These are phyloP conservation scores for Pristis pectinata DNA, from an alignment of 2,797 vertebrate species.

Conservation along the genomic window DNA sequence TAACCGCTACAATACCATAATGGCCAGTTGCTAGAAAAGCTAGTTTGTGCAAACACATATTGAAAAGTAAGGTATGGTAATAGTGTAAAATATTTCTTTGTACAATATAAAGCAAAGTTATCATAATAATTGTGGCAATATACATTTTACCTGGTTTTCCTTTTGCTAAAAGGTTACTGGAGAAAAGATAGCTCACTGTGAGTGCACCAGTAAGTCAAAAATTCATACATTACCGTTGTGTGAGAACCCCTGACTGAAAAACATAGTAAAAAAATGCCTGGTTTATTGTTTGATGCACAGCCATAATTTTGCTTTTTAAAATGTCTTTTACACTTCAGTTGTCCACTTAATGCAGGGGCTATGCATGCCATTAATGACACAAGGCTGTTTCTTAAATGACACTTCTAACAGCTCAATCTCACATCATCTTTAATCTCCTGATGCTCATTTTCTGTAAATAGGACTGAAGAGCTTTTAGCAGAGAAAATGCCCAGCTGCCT, in stretches of 20 bases:
- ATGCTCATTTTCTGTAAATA: conserved; percentile 15
- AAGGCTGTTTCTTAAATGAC: not conserved
- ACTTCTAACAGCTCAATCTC: not conserved
- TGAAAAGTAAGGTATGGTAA: not conserved
- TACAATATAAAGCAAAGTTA: not conserved
- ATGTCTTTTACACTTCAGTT: not conserved
- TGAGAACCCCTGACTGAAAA: not conserved
- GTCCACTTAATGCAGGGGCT: not conserved
- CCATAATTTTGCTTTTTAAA: conserved; percentile 6
- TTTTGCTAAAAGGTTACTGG: too few species aligned
- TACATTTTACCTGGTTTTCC: not conserved
- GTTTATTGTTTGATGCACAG: not conserved
- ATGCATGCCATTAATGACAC: not conserved
- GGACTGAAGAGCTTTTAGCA: conserved; percentile 19
- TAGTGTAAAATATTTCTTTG: not conserved
- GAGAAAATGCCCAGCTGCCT: conserved; percentile 8
- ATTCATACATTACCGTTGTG: not conserved
- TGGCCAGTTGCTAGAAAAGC: too few species aligned
- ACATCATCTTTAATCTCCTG: conserved; percentile 22
- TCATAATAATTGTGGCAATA: not conserved
- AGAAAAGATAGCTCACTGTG: too few species aligned
- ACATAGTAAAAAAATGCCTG: not conserved
- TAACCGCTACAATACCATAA: too few species aligned
- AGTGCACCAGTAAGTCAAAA: not conserved
- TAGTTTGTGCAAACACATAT: not conserved